phyloP scores from a whole-genome alignment of 53 echinoderm and acorn worm genomes.

The Mesocentrotus franciscanus region DNA sequence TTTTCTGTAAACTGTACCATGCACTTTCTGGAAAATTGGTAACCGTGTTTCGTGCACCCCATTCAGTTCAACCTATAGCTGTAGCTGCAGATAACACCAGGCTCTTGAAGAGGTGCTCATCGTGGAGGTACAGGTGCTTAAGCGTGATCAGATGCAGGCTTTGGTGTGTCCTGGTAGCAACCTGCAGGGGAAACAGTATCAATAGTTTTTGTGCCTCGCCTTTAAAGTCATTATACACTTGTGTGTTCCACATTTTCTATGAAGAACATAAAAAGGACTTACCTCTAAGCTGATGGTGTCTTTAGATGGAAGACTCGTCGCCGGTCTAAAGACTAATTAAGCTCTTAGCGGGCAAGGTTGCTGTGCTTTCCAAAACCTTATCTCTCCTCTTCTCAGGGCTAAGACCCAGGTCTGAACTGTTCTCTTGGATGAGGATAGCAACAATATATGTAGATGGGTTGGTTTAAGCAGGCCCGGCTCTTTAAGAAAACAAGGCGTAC shows the following conservation, averaged over 20 bases:
- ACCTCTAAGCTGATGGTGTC: background rate
- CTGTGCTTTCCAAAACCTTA: constrained; percentile 32
- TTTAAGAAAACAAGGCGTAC: too few relatives aligned
- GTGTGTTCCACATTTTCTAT: background rate
- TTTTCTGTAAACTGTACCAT: background rate
- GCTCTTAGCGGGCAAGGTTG: background rate
- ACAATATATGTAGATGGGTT: background rate
- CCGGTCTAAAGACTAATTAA: background rate
- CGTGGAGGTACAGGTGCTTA: too few relatives aligned
- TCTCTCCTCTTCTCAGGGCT: background rate
- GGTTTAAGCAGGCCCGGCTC: too few relatives aligned
- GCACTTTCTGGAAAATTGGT: background rate
- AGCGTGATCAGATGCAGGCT: background rate
- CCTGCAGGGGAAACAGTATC: background rate
- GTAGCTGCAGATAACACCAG: too few relatives aligned
- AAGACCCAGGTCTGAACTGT: background rate
- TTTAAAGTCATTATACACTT: background rate
- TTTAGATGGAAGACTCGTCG: background rate
- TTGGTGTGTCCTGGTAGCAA: background rate
- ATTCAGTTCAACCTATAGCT: too few relatives aligned
- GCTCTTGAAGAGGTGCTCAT: too few relatives aligned
- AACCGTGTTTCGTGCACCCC: background rate
- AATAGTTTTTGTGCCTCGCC: background rate
- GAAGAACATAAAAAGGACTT: background rate
- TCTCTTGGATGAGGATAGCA: background rate